phyloP scores from a whole-genome alignment of 2,888 invertebrate genomes.

The Coelinius sp. region DNA sequence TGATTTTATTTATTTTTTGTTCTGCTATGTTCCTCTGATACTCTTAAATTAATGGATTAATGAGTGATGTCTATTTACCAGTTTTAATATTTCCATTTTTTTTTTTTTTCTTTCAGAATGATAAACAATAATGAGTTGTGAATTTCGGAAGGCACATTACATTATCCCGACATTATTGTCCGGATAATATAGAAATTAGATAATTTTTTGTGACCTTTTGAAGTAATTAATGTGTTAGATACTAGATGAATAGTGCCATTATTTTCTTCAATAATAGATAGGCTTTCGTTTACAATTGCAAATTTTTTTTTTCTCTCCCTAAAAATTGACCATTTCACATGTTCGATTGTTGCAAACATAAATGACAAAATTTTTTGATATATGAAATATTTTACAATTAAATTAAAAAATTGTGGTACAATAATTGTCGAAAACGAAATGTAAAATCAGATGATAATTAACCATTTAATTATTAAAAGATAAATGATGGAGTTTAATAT shows the following conservation, averaged over 20 bases:
- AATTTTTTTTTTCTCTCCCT: no score
- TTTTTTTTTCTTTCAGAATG: background rate
- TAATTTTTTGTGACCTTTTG: constrained; percentile 37
- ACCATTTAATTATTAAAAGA: constrained; percentile 22
- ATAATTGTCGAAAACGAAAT: constrained; percentile 29
- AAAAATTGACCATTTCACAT: constrained; percentile 38
- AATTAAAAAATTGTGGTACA: constrained; percentile 41
- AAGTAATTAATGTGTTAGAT: constrained; percentile 39
- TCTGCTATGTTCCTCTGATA: no score
- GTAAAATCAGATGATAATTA: constrained; percentile 17
- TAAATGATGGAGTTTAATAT: background rate
- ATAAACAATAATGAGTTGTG: constrained; percentile 33
- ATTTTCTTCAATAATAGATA: constrained; percentile 38
- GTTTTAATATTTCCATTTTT: background rate
- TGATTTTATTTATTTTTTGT: constrained; percentile 38
- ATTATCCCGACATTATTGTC: constrained; percentile 51
- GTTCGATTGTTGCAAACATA: constrained; percentile 29
- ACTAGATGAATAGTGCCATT: constrained; percentile 46
- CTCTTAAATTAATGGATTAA: constrained; percentile 46
- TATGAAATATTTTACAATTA: constrained; percentile 39
- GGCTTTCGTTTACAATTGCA: constrained; percentile 42
- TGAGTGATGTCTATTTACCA: constrained; percentile 11
- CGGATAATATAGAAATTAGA: constrained; percentile 48
- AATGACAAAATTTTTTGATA: no score
- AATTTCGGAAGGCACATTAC: constrained; percentile 55